These are phyloP conservation scores for Lamellibrachia columna DNA, from an alignment of 2,888 invertebrate species.

Conservation along the genomic window DNA sequence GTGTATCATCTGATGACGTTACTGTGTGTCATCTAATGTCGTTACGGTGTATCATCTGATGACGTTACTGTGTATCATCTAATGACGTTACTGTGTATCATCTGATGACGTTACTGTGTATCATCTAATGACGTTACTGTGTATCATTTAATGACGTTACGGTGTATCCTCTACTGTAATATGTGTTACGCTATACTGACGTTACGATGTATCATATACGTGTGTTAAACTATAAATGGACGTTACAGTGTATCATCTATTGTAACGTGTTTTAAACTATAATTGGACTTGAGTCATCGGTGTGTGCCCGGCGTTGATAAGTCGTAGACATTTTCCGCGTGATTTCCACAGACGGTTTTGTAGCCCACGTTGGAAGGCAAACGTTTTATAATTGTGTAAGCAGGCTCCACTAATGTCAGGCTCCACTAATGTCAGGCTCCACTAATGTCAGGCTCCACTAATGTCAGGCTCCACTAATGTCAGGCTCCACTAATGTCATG, in stretches of 20 bases:
- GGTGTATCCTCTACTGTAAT: no score
- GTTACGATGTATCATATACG: not conserved
- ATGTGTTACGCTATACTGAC: not conserved
- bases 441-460: no score
- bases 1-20: not conserved
- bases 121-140: not conserved
- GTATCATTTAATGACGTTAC: not conserved
- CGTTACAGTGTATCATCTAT: not conserved
- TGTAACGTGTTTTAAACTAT: not conserved
- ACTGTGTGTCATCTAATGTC: no score
- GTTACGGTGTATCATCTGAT: no score
- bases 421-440: no score
- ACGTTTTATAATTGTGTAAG: no score
- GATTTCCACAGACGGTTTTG: not conserved
- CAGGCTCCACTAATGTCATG: no score
- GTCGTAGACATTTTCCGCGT: not conserved
- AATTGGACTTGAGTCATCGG: not conserved
- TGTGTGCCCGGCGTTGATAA: not conserved
- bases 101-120: no score
- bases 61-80: not conserved
- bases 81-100: no score
- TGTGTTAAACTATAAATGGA: no score
- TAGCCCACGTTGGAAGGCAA: not conserved
- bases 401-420: no score
- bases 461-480: no score